These are phyloP conservation scores for Upupa epops DNA, from an alignment of 2,113 vertebrate species.

Conservation along the genomic window DNA sequence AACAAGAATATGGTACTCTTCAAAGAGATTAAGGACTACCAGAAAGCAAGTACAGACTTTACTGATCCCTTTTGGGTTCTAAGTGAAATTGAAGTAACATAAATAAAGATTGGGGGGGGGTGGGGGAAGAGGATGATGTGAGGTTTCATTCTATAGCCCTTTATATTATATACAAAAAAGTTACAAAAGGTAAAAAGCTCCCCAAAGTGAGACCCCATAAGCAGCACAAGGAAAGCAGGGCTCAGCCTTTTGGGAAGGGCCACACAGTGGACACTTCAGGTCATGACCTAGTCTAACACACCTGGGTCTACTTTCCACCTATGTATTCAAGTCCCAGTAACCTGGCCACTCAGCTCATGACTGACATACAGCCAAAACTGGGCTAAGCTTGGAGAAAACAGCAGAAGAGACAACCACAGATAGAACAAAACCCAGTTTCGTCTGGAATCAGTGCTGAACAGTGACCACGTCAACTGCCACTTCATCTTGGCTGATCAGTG, in stretches of 20 bases:
- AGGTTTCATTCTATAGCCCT: background rate
- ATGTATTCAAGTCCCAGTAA: background rate
- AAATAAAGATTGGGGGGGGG: background rate
- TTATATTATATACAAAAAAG: background rate
- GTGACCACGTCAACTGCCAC: accelerated
- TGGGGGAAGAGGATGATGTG: background rate
- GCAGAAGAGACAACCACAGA: background rate
- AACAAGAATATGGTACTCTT: background rate
- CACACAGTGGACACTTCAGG: accelerated
- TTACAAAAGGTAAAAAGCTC: background rate
- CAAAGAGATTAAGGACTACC: background rate
- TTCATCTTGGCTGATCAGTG: background rate
- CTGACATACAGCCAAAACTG: accelerated
- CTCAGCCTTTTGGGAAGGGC: accelerated
- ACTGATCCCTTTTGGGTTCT: no score
- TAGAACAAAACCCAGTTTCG: background rate
- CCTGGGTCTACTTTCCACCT: accelerated
- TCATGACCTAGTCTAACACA: accelerated
- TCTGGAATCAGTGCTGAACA: accelerated
- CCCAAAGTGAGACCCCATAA: background rate
- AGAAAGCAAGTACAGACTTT: background rate
- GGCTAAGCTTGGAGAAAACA: background rate
- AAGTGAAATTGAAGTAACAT: background rate
- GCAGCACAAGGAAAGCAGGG: background rate
- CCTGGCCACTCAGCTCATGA: accelerated